Percentiles rank a stretch among this genome's conserved stretches.
Evolutionary conservation across 1,140 invertebrate genomes (phyloP).

Genomic region (Dysdera silvatica): DNA sequence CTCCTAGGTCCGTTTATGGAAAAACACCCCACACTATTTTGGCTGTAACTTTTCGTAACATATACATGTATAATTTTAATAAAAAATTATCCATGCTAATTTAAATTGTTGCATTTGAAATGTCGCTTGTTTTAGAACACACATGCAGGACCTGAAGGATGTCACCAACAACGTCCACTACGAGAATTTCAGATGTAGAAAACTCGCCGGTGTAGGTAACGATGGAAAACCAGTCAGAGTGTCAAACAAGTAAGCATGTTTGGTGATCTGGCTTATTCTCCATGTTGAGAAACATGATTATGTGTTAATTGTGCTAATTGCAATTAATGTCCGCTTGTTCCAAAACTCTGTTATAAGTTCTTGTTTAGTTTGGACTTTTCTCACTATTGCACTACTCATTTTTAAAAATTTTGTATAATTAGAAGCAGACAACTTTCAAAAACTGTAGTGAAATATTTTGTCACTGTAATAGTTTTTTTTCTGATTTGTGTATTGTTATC

Average conservation of each 20-base stretch:
- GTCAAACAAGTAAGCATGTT: conserved; percentile 67
- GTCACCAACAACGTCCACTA: conserved; percentile 53
- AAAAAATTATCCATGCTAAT: no score
- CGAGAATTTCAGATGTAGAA: conserved; percentile 60
- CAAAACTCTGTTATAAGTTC: conserved; percentile 27
- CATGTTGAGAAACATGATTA: background rate
- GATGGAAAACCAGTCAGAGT: conserved; percentile 74
- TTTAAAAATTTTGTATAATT: no score
- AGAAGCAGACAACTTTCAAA: no score
- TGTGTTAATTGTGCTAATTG: background rate
- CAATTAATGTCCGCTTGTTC: background rate
- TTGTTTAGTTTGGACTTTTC: conserved; percentile 11
- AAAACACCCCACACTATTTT: no score
- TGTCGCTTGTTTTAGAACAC: conserved; percentile 80
- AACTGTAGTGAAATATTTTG: background rate
- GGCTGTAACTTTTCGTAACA: no score
- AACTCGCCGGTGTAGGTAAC: conserved; percentile 66
- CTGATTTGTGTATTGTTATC: conserved; percentile 36
- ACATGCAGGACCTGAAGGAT: conserved; percentile 51
- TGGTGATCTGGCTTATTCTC: background rate
- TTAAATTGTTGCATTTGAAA: no score
- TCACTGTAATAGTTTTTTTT: background rate
- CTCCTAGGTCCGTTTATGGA: no score
- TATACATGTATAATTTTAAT: no score
- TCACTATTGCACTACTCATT: background rate